Conservation (phyloP, 2,797 vertebrate species). For the Pelodytes ibericus region DNA sequence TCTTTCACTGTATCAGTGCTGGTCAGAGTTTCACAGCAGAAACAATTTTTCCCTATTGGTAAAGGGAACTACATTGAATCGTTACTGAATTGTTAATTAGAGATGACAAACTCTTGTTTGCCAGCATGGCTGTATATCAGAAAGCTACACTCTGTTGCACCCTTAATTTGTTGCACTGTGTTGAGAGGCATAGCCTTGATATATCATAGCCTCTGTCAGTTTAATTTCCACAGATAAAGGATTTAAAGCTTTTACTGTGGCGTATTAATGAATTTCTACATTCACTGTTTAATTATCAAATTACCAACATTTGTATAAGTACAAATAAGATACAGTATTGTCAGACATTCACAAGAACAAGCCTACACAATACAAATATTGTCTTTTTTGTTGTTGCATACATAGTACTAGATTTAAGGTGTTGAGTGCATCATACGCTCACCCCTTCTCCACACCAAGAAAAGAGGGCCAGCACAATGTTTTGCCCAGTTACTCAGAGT, state of each 20-base stretch:
- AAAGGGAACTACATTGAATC: no score
- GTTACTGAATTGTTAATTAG: neutral
- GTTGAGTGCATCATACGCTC: conserved; percentile 15
- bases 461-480: neutral
- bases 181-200: neutral
- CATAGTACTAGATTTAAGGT: conserved; percentile 37
- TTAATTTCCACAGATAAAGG: neutral
- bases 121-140: neutral
- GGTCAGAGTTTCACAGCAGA: no score
- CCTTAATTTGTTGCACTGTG: neutral
- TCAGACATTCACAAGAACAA: conserved; percentile 71
- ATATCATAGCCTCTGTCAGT: neutral
- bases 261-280: neutral
- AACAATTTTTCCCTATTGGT: no score
- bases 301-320: conserved; percentile 56
- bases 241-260: neutral
- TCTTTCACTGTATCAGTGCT: neutral
- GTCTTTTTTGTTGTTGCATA: conserved; percentile 63
- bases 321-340: conserved; percentile 63
- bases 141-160: neutral
- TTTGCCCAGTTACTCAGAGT: neutral
- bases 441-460: no score
- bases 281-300: conserved; percentile 5
- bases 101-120: neutral
- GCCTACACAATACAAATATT: conserved; percentile 62